A percentile compares a stretch with the other conserved stretches of the same genome.
Evolutionary conservation across 2,888 invertebrate species (phyloP).

Genomic region (Entomobrya proxima): DNA sequence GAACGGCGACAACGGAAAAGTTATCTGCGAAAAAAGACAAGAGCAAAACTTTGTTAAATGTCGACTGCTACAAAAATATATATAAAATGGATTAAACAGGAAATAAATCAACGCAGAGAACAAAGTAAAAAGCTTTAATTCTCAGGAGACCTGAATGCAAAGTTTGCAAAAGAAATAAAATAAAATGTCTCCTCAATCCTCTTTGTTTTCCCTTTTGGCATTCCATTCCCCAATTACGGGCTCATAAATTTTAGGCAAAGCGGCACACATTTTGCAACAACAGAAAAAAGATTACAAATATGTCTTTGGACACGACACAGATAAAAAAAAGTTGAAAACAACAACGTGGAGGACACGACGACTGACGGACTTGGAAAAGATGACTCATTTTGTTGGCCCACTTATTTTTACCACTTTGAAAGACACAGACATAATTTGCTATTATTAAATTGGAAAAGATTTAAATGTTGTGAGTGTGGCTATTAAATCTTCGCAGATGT

Average conservation of each 20-base stretch:
- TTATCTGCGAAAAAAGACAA: slow-evolving; percentile 72
- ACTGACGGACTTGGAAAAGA: too few species aligned
- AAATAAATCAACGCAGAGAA: neutral
- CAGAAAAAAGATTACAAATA: neutral
- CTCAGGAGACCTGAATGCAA: neutral
- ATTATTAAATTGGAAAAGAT: too few species aligned
- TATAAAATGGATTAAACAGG: neutral
- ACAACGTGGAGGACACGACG: too few species aligned
- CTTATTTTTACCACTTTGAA: too few species aligned
- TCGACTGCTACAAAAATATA: neutral
- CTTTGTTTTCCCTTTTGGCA: neutral
- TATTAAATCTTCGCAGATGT: too few species aligned
- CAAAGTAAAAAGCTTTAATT: neutral
- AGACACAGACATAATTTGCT: too few species aligned
- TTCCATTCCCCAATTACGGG: slow-evolving; percentile 48
- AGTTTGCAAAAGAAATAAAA: neutral
- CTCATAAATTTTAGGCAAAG: slow-evolving; percentile 40
- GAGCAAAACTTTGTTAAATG: neutral
- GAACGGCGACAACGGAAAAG: slow-evolving; percentile 76
- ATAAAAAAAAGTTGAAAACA: too few species aligned
- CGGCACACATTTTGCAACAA: slow-evolving; percentile 2
- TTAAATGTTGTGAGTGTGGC: too few species aligned
- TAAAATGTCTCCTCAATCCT: neutral
- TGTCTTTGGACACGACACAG: neutral
- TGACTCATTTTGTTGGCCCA: neutral